Evolutionary conservation across 2,797 vertebrate genomes (phyloP), one percentile per base, ranked within the genome.

Genomic region (Pseudochromis fuscus): DNA sequence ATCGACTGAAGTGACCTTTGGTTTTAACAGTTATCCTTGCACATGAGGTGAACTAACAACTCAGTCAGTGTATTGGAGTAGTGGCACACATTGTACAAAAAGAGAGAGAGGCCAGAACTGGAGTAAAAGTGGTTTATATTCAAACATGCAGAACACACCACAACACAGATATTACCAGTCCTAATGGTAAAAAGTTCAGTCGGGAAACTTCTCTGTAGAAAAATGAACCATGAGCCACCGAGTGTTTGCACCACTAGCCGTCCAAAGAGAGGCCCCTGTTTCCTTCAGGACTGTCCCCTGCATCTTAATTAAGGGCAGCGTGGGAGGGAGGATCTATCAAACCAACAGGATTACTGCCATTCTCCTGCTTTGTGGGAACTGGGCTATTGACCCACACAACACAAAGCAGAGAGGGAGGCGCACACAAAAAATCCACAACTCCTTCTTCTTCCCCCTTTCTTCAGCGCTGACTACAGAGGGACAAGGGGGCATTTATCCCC

Each of bases 341-440:
- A 84, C 86, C n/a, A 88, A 69, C 83, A 76, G 88, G 88, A 88
- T 82, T 73, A 67, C 75, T 82, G 84, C 84, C 75, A 87, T 90
- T 92, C 90, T 90, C 67, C 72, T 24, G 73, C 88, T 86, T 84
- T 89, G 89, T 93, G 90, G 91, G 91, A 92, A 90, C 87, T 9
- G 37, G 79, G 82, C 88, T 90, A 87, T 88, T 89, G 88, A 91
- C 85, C 86, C 81, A 84, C 86, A 77, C 88, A 75, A 72, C 76
- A 93, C 90, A 93, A 93, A 91, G 85, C 82, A 82, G 68, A 50
- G 58, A 57, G 60, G 11, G 28, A 86, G 23, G 73, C 55, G 30
- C 59, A 81, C 77, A 91, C 55, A 87, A 79, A 79, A 87, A 90
- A 82, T 62, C 64, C 58, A 56, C 38, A 79, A 68, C 71, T 75